Percentiles rank a stretch among this genome's conserved stretches.
These are phyloP conservation scores for Paelopatides confundens DNA, from an alignment of 53 echinoderm and acorn worm species.

Conservation along the genomic window DNA sequence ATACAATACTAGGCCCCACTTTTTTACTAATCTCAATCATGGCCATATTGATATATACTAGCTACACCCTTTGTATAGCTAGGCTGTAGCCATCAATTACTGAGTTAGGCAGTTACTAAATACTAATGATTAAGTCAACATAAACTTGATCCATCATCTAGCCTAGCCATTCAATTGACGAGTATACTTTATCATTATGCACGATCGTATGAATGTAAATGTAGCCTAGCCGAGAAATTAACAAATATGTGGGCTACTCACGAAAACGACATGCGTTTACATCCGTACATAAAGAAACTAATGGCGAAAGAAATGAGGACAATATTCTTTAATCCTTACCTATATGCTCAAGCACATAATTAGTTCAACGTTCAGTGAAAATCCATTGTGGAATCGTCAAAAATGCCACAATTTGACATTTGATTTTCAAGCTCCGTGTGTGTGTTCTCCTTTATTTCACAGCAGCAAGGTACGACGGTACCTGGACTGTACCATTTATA, in stretches of 20 bases:
- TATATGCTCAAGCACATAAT: not conserved
- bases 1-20: too few species aligned
- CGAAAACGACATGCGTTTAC: too few species aligned
- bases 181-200: too few species aligned
- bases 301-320: not conserved
- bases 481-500: not conserved
- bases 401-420: not conserved
- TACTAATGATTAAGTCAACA: too few species aligned
- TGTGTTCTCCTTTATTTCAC: not conserved
- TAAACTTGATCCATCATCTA: too few species aligned
- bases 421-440: not conserved
- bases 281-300: not conserved
- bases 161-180: too few species aligned
- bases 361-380: not conserved
- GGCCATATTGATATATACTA: too few species aligned
- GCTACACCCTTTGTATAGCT: too few species aligned
- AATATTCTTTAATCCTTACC: not conserved
- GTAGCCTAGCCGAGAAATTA: not conserved
- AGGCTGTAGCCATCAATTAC: too few species aligned
- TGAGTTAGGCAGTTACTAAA: too few species aligned
- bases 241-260: not conserved
- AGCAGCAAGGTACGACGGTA: constrained; percentile 1
- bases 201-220: too few species aligned
- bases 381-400: not conserved
- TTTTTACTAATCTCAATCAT: too few species aligned